Conservation (phyloP, 2,113 vertebrate species). For the Miniopterus natalensis region DNA sequence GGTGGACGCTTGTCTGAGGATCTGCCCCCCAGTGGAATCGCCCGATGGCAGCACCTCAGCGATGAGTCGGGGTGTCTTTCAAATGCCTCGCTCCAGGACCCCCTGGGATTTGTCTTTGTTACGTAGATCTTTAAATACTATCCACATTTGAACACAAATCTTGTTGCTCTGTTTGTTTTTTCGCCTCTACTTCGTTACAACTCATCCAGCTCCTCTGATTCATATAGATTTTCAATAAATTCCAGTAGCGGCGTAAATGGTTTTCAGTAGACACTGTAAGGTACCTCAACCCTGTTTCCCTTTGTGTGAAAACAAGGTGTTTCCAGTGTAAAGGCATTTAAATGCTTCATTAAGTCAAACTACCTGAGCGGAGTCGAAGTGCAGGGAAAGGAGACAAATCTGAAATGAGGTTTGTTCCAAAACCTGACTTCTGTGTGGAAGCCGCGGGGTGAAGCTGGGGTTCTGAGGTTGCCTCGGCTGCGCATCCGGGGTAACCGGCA, state of each 20-base stretch:
- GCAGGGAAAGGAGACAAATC: not conserved
- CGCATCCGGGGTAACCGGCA: too few species aligned
- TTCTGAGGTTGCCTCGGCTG: too few species aligned
- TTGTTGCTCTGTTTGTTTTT: not conserved
- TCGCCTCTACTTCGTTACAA: not conserved
- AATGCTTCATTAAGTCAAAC: conserved; percentile 12
- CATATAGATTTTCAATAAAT: not conserved
- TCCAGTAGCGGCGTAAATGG: not conserved
- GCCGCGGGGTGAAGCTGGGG: too few species aligned
- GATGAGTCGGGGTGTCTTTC: not conserved
- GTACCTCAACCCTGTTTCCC: not conserved
- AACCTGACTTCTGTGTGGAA: not conserved
- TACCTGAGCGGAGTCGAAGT: not conserved
- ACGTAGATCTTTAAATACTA: not conserved
- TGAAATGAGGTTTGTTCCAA: not conserved
- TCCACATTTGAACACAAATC: not conserved
- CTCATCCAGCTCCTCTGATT: not conserved
- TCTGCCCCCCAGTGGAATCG: not conserved
- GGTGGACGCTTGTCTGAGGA: too few species aligned
- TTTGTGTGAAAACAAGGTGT: not conserved
- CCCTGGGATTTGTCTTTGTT: not conserved
- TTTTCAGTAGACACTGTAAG: conserved; percentile 17
- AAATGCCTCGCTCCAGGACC: not conserved
- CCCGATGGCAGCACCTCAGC: not conserved
- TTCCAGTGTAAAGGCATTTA: conserved; percentile 9